These are phyloP conservation scores for Rhombomys opimus DNA, from an alignment of 2,113 vertebrate genomes.

Conservation along the genomic window DNA sequence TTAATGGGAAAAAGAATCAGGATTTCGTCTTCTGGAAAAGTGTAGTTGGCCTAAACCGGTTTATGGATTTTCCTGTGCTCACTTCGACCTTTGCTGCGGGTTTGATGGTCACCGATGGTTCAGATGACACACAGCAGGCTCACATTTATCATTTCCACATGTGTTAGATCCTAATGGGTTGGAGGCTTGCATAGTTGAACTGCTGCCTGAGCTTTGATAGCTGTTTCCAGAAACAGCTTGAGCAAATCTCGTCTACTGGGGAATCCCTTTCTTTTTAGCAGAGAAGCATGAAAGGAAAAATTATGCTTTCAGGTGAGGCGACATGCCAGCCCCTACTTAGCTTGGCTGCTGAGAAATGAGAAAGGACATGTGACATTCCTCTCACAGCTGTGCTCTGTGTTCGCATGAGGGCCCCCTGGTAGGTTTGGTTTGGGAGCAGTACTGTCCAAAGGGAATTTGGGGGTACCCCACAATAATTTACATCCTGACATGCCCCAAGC, in stretches of 20 bases:
- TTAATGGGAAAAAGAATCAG: constrained; percentile 9
- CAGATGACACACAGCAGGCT: constrained; percentile 36
- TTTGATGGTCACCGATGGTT: constrained; percentile 52
- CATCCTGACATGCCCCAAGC: not conserved
- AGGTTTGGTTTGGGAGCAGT: not conserved
- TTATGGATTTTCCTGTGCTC: constrained; percentile 53
- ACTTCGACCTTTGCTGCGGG: constrained; percentile 28
- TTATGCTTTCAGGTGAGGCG: not conserved
- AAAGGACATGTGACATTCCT: not conserved
- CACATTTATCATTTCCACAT: not conserved
- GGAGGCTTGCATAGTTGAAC: constrained; percentile 57
- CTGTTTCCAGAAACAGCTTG: constrained; percentile 70
- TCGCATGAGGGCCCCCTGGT: not conserved
- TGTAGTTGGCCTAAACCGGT: not conserved
- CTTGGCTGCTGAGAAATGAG: not conserved
- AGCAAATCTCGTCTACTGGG: constrained; percentile 51
- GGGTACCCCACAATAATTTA: not conserved
- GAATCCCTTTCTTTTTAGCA: constrained; percentile 54
- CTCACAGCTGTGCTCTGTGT: not conserved
- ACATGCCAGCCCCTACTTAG: too few species aligned
- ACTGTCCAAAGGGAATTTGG: not conserved
- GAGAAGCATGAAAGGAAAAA: not conserved
- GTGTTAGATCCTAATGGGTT: not conserved
- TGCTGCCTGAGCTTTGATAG: not conserved
- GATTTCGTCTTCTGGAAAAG: constrained; percentile 62